These are phyloP conservation scores for Nemoura dubitans DNA, from an alignment of 2,888 invertebrate genomes.

Conservation along the genomic window DNA sequence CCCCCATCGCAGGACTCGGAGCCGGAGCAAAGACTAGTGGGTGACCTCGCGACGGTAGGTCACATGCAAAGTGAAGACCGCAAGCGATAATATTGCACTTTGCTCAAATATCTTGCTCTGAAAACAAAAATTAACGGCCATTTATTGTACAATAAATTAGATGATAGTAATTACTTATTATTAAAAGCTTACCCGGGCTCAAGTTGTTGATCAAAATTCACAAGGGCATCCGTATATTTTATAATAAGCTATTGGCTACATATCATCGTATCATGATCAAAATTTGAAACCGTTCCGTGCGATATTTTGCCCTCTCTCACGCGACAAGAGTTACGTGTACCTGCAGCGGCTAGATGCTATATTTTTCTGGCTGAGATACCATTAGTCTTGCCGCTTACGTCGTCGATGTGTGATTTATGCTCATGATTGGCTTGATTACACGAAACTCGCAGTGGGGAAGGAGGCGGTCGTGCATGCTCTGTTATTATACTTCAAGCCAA, in stretches of 20 bases:
- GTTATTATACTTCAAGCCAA: background rate
- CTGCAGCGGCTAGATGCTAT: background rate
- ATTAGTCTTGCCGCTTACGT: background rate
- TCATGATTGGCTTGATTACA: background rate
- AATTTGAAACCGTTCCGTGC: background rate
- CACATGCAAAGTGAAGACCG: background rate
- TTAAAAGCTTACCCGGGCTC: background rate
- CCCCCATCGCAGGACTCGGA: background rate
- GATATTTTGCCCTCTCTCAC: background rate
- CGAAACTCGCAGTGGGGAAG: background rate
- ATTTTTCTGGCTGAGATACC: background rate
- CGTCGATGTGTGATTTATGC: background rate
- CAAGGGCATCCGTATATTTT: background rate
- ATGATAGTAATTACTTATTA: background rate
- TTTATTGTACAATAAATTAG: background rate
- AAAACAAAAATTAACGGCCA: background rate
- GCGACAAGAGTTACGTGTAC: background rate
- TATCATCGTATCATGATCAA: conserved; percentile 5
- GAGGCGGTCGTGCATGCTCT: background rate
- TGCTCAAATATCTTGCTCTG: background rate
- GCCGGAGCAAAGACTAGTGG: background rate
- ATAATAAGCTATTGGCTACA: background rate
- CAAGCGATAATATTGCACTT: background rate
- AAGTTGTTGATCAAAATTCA: background rate
- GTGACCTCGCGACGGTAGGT: background rate